Percentiles rank a stretch among this genome's conserved stretches.
Evolutionary conservation across 92 coral and sea anemone species (phyloP).

Genomic region (Pocillopora grandis): DNA sequence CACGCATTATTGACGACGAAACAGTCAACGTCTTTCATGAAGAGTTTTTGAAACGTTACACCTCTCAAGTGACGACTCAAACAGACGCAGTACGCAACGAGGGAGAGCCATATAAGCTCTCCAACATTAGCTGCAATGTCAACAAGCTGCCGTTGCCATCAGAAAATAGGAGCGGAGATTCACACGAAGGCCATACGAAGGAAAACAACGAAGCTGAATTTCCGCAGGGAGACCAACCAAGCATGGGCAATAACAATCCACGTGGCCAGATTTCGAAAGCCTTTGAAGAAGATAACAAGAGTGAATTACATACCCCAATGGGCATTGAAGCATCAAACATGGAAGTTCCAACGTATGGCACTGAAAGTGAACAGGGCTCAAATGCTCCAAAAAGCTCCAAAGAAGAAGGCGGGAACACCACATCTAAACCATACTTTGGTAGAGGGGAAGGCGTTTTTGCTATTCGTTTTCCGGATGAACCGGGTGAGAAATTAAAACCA

Average conservation of each 20-base stretch:
- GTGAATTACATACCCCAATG: neutral
- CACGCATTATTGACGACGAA: slow-evolving; percentile 54
- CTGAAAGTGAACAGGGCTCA: too few species aligned
- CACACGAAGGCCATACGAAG: neutral
- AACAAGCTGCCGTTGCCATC: neutral
- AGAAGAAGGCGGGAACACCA: too few species aligned
- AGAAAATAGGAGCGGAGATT: neutral
- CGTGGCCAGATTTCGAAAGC: too few species aligned
- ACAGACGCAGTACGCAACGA: neutral
- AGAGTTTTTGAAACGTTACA: slow-evolving; percentile 56
- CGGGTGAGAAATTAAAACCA: neutral
- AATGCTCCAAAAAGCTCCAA: neutral
- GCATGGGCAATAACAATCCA: neutral
- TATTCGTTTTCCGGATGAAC: neutral
- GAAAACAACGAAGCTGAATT: neutral
- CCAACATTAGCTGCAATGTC: neutral
- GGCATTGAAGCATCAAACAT: neutral
- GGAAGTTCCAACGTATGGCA: neutral
- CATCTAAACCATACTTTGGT: neutral
- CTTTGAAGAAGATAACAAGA: too few species aligned
- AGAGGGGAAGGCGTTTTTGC: slow-evolving; percentile 30
- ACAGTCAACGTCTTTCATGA: slow-evolving; percentile 56
- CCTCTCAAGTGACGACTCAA: neutral
- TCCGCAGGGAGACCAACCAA: neutral
- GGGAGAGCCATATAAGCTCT: slow-evolving; percentile 9